Evolutionary conservation across 2,113 vertebrate genomes (phyloP).

Genomic region (Erpornis zantholeuca): DNA sequence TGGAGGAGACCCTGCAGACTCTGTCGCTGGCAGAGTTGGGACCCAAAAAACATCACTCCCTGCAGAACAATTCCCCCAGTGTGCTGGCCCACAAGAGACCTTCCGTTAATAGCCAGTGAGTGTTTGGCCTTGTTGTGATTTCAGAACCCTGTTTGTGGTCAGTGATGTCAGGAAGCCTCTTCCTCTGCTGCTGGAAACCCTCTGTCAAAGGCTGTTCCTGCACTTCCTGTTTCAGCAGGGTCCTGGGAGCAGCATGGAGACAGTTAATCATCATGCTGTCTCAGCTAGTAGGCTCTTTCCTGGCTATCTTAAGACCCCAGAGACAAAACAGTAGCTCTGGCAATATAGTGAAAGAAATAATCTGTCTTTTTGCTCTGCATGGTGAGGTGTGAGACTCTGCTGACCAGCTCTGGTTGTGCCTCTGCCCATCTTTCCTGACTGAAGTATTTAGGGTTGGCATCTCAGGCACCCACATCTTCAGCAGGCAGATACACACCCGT

Average conservation of each 20-base stretch:
- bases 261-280: neutral
- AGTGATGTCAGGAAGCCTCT: neutral
- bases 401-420: accelerated
- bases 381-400: neutral
- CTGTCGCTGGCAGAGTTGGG: neutral
- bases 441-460: neutral
- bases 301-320: neutral
- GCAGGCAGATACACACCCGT: neutral
- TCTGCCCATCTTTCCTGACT: neutral
- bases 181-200: conserved; percentile 8
- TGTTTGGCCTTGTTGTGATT: neutral
- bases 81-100: neutral
- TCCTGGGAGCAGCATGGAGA: neutral
- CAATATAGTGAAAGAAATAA: accelerated
- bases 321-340: neutral
- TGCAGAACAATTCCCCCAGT: neutral
- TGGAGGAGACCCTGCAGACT: conserved; percentile 28
- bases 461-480: neutral
- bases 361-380: accelerated
- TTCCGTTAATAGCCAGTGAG: neutral
- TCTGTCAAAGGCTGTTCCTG: neutral
- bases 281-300: neutral
- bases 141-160: neutral
- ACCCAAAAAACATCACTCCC: neutral
- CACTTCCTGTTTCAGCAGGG: neutral